Evolutionary conservation across 2,797 vertebrate genomes (phyloP).

Genomic region (Rhyacichthys aspro): DNA sequence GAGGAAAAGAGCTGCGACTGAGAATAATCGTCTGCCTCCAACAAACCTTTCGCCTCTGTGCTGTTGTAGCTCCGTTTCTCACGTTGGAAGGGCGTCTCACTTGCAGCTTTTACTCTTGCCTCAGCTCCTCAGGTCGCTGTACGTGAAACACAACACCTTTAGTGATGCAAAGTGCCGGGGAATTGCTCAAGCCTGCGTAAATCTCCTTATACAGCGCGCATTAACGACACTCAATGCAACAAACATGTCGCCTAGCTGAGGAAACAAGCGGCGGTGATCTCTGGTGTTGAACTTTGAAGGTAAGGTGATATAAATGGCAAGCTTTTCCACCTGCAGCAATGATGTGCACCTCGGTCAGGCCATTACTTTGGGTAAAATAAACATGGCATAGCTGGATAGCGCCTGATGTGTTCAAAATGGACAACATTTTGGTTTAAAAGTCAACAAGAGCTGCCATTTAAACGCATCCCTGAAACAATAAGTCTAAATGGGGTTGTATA

Average conservation of each 20-base stretch:
- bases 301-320: slow-evolving; percentile 10
- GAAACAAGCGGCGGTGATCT: background rate
- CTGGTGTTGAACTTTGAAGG: slow-evolving; percentile 35
- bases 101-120: fast-evolving
- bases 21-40: slow-evolving; percentile 6
- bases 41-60: background rate
- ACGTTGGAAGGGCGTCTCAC: background rate
- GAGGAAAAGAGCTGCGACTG: slow-evolving; percentile 43
- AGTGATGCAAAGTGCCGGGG: background rate
- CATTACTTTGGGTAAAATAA: too few species aligned
- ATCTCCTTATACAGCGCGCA: slow-evolving; percentile 8
- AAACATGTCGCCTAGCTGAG: slow-evolving; percentile 38
- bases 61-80: too few species aligned
- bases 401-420: too few species aligned
- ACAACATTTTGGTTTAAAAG: too few species aligned
- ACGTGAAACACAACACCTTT: fast-evolving
- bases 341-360: background rate
- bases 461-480: too few species aligned
- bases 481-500: too few species aligned
- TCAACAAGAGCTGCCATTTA: too few species aligned
- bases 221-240: slow-evolving; percentile 13
- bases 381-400: too few species aligned
- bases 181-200: background rate
- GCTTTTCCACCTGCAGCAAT: background rate
- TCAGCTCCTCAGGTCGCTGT: background rate